Evolutionary conservation across 2,888 invertebrate species (phyloP), one percentile per base, ranked within the genome.

Genomic region (Scaptomyza parva): DNA sequence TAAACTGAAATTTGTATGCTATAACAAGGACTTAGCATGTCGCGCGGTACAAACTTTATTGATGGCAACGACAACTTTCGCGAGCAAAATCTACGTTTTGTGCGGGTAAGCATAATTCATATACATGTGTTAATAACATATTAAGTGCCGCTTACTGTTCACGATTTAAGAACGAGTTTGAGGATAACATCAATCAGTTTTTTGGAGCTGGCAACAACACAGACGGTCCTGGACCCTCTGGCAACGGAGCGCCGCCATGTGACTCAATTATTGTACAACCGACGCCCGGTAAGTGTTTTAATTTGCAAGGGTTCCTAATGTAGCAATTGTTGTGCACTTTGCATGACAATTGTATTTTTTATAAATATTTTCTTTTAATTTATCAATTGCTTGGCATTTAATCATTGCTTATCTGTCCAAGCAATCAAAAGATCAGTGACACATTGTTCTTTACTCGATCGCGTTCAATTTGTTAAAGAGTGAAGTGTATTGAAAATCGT

Each of bases 251-350:
- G 0, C 88, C 89, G 22, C 90, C 89, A 52, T 86, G 90, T 35
- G 94, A 95, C 24, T 94, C 93, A 2, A 94, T 94, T 88, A 91
- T 94, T 60, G 93, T 95, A 2, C 94, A 94, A 89, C 96, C 96
- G 37, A 92, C 89, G 66, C 94, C 95, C 90, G 96, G 96, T 95
- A 92, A 92, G 80, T 75, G 45, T 12, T 17, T 43, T 9, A 0
- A 45, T 44, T 43, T 26, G 17, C n/a, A 26, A 47, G 40, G 41
- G 4, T n/a, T 18, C 14, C 35, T 60, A 44, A 57, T 63, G 52
- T 40, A 8, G 2, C 22, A 28, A 43, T 30, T 48, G 24, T 43
- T 65, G 7, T 33, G n/a, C 0, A 17, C 9, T 11, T 2, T 2
- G 43, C 30, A 52, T 63, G 12, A 33, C 39, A 33, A 30, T 44